Evolutionary conservation across 2,888 invertebrate genomes (phyloP), one percentile per base, ranked within the genome.

Genomic region (Trichopria drosophilae): DNA sequence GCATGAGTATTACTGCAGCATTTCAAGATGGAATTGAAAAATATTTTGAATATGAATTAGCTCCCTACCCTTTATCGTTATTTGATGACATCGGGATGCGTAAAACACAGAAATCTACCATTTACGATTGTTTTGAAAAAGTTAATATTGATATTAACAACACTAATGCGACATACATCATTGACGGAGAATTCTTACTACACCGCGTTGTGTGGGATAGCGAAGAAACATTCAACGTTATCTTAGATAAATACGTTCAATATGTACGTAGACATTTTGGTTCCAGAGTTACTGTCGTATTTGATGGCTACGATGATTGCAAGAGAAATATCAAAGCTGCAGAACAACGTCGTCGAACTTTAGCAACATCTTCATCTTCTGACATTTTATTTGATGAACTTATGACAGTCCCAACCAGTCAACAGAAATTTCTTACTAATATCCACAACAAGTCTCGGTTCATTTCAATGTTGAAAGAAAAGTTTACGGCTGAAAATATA

Each of bases 161-260:
- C 10, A 10, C 6, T 24, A 24, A 24, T 24, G 6, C 24, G 10
- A 6, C 7, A 9, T 24, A 24, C 55, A 61, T 66, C 16, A 58
- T 64, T 28, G 66, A 61, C 58, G 66, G 66, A 40, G 65, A 63
- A 59, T 63, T 59, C 59, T 60, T 68, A 54, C 55, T 66, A 9
- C 69, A 69, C 59, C 65, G 60, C 32, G 67, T 69, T 41, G 65
- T 67, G 49, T 69, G 69, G 68, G 58, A 57, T 46, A 60, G 50
- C 60, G 62, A 64, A 28, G 63, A 64, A 53, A 64, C 50, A 40
- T 63, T 61, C 41, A 40, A 28, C 34, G 24, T 51, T 46, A 52
- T 67, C 51, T 56, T 60, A 31, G 41, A 61, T 48, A 66, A 59
- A 54, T 65, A 64, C 44, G 37, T 63, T 29, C 57, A 64, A 4